Conservation (phyloP, 2,888 invertebrate genomes). For the Rhyacophila evoluta region DNA sequence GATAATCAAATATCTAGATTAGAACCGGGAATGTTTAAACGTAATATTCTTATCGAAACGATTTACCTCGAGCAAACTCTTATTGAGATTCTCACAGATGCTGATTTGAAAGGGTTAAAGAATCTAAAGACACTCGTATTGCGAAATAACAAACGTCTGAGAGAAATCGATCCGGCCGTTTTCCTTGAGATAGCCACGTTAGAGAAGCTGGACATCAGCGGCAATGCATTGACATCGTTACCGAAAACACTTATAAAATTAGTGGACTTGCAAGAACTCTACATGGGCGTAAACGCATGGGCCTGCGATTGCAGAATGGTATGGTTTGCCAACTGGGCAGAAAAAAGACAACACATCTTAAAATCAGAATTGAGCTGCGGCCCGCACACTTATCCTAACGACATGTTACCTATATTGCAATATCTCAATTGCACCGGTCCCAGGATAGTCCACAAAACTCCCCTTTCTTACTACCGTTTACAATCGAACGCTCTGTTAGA, state of each 20-base stretch:
- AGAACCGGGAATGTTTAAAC: constrained; percentile 74
- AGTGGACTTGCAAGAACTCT: constrained; percentile 73
- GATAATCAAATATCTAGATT: constrained; percentile 71
- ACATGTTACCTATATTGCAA: constrained; percentile 77
- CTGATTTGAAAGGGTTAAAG: constrained; percentile 75
- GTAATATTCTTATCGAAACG: constrained; percentile 72
- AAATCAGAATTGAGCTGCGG: constrained; percentile 76
- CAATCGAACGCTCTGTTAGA: constrained; percentile 78
- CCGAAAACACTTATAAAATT: constrained; percentile 78
- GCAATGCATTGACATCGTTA: constrained; percentile 78
- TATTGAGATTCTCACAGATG: constrained; percentile 75
- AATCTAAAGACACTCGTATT: constrained; percentile 72
- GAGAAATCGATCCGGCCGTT: constrained; percentile 73
- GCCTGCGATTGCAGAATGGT: constrained; percentile 88
- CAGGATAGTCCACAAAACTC: constrained; percentile 71
- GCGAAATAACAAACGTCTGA: constrained; percentile 72
- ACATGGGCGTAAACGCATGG: constrained; percentile 83
- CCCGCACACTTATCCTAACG: constrained; percentile 74
- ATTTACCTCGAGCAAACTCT: constrained; percentile 76
- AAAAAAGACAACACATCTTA: constrained; percentile 65
- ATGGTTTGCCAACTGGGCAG: constrained; percentile 79
- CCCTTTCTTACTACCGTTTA: constrained; percentile 74
- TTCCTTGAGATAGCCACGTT: constrained; percentile 74
- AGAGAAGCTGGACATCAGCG: constrained; percentile 76
- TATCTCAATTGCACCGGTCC: constrained; percentile 81